Percentiles rank a stretch among this genome's conserved stretches.
phyloP scores from a whole-genome alignment of 2,797 vertebrate genomes.

The Clarias laeviceps region DNA sequence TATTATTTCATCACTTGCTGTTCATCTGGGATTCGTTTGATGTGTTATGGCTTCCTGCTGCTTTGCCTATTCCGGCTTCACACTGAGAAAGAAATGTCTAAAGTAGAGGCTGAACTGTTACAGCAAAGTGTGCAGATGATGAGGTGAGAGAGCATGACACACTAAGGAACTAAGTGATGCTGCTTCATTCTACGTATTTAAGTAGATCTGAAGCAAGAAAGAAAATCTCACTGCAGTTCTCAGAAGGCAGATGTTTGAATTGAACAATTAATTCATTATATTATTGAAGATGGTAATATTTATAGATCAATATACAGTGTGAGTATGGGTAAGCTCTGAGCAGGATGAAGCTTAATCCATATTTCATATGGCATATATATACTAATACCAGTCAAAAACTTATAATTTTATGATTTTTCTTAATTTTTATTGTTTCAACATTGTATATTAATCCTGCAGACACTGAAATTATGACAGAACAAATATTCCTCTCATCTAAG shows the following conservation, averaged over 20 bases:
- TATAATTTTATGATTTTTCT: too few relatives aligned
- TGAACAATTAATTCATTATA: not conserved
- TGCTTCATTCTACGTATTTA: not conserved
- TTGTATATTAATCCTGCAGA: too few relatives aligned
- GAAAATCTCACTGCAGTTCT: not conserved
- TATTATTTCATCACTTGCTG: constrained; percentile 66
- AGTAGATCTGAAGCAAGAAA: not conserved
- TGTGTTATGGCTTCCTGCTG: constrained; percentile 72
- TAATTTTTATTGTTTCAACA: too few relatives aligned
- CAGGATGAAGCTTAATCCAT: not conserved
- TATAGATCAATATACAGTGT: not conserved
- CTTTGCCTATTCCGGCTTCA: constrained; percentile 61
- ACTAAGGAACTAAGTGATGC: not conserved
- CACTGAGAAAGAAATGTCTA: constrained; percentile 21
- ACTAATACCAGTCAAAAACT: too few relatives aligned
- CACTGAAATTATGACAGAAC: too few relatives aligned
- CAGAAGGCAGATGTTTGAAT: not conserved
- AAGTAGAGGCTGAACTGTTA: not conserved
- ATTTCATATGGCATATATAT: too few relatives aligned
- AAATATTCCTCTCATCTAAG: too few relatives aligned
- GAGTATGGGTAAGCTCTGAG: not conserved
- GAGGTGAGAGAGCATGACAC: not conserved
- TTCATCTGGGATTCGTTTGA: constrained; percentile 77
- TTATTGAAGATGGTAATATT: not conserved
- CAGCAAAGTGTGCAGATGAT: not conserved